Percentiles rank a stretch among this genome's conserved stretches.
Conservation (phyloP, 2,113 vertebrate genomes). For the Archilochus colubris region DNA sequence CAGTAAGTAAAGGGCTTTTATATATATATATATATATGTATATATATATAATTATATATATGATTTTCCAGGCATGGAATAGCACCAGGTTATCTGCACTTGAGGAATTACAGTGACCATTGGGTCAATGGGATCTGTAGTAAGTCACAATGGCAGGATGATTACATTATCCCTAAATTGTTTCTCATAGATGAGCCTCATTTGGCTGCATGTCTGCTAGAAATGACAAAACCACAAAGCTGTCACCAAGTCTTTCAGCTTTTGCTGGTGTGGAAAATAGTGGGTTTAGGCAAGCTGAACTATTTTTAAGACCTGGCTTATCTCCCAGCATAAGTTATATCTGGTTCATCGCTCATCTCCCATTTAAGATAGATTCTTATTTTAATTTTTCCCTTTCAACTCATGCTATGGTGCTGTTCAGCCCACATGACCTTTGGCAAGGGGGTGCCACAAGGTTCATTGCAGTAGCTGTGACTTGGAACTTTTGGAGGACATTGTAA, state of each 20-base stretch:
- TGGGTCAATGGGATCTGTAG: not conserved
- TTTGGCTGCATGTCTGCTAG: not conserved
- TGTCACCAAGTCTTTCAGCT: not conserved
- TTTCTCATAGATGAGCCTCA: not conserved
- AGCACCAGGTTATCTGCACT: not conserved
- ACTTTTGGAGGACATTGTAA: not conserved
- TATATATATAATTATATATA: not conserved
- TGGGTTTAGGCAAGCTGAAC: not conserved
- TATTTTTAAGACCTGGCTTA: constrained; percentile 1
- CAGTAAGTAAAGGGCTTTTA: not conserved
- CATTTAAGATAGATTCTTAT: not conserved
- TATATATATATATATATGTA: not conserved
- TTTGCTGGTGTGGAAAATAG: not conserved
- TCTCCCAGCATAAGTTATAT: not conserved
- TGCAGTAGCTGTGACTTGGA: not conserved
- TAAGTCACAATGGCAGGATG: not conserved
- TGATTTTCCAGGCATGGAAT: not conserved
- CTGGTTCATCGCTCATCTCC: not conserved
- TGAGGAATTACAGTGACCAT: constrained; percentile 10
- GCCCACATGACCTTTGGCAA: not conserved
- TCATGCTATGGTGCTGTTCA: not conserved
- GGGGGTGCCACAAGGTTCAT: not conserved
- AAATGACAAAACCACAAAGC: not conserved
- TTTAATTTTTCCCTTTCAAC: not conserved
- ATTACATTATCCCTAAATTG: constrained; percentile 6